Evolutionary conservation across 2,113 vertebrate species (phyloP).

Genomic region (Chamaetylas fuelleborni): DNA sequence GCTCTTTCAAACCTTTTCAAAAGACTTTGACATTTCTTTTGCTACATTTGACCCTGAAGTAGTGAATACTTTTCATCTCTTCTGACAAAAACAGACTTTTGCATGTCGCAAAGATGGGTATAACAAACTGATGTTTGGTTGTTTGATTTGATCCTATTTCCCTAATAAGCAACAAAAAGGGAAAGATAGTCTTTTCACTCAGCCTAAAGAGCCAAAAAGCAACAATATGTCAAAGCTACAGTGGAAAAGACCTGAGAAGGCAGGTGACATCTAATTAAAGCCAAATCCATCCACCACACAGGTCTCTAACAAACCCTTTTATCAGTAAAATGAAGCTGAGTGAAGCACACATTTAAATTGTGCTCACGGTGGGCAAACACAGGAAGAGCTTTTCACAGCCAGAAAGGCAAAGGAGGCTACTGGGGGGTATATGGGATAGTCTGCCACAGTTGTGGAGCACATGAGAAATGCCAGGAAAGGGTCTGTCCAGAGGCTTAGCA

Average conservation of each 20-base stretch:
- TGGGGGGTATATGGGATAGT: not conserved
- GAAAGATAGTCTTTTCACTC: not conserved
- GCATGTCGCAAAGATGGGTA: not conserved
- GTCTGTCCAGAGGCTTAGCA: not conserved
- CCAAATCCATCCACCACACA: not conserved
- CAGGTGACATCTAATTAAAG: not conserved
- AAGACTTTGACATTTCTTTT: not conserved
- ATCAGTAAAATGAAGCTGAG: not conserved
- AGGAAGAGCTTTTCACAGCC: rapidly evolving
- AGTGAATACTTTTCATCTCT: not conserved
- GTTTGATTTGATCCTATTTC: not conserved
- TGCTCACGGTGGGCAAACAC: not conserved
- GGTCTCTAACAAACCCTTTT: not conserved
- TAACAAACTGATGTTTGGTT: not conserved
- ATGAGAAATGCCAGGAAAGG: not conserved
- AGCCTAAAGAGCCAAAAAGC: not conserved
- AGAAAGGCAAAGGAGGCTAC: not conserved
- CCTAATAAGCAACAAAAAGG: not conserved
- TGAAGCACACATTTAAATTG: not conserved
- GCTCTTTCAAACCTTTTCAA: not conserved
- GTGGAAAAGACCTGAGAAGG: not conserved
- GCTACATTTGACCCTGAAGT: not conserved
- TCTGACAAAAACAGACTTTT: not conserved
- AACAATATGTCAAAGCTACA: not conserved
- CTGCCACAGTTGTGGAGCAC: not conserved